Evolutionary conservation across 2,797 vertebrate genomes (phyloP).

Genomic region (Eleutherodactylus coqui): DNA sequence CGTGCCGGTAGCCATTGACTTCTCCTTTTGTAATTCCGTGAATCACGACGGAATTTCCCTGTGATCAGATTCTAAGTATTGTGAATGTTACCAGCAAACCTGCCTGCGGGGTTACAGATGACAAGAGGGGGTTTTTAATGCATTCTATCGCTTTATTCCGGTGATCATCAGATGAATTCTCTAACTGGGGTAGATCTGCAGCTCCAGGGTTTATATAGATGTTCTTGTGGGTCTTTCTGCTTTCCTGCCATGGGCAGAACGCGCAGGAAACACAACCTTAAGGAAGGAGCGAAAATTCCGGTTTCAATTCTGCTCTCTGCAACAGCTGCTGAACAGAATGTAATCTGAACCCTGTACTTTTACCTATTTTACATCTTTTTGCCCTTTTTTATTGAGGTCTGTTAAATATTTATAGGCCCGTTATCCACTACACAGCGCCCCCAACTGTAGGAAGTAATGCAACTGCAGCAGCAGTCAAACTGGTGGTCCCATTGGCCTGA

Average conservation of each 20-base stretch:
- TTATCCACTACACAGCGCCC: too few species aligned
- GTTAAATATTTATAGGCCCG: too few species aligned
- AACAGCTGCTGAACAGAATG: background rate
- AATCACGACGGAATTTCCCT: constrained; percentile 25
- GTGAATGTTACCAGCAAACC: background rate
- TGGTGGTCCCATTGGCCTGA: background rate
- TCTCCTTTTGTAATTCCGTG: constrained; percentile 19
- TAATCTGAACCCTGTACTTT: too few species aligned
- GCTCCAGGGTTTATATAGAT: too few species aligned
- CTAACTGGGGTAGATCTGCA: too few species aligned
- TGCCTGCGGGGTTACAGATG: background rate
- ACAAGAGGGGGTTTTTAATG: background rate
- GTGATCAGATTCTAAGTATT: background rate
- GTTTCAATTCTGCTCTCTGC: constrained; percentile 64
- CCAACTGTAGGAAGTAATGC: too few species aligned
- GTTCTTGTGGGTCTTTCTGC: background rate
- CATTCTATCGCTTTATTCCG: too few species aligned
- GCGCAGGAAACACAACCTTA: constrained; percentile 68
- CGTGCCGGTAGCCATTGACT: background rate
- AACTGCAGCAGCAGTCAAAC: background rate
- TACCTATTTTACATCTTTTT: too few species aligned
- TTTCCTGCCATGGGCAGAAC: constrained; percentile 66
- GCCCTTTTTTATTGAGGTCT: too few species aligned
- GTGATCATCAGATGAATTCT: too few species aligned
- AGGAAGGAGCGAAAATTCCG: constrained; percentile 55